These are phyloP conservation scores for Zaprionus camerounensis DNA, from an alignment of 1,140 invertebrate species.

Conservation along the genomic window DNA sequence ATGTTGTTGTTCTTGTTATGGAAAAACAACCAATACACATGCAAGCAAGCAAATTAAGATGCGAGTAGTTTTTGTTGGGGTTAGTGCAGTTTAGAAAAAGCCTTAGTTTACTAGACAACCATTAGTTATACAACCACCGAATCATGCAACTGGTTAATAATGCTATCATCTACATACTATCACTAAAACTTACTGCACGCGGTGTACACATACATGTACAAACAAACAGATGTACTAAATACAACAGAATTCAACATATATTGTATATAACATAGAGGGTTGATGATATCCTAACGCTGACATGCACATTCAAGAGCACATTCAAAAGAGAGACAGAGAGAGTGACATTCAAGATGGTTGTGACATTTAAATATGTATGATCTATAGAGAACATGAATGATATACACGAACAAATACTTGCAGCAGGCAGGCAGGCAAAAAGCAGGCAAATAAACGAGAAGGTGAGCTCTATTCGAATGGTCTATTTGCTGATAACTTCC, in stretches of 20 bases:
- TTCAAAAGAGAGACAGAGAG: slow-evolving; percentile 29
- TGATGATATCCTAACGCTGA: slow-evolving; percentile 48
- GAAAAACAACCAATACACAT: slow-evolving; percentile 79
- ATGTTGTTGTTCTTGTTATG: slow-evolving; percentile 34
- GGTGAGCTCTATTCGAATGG: slow-evolving; percentile 19
- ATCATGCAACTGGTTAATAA: slow-evolving; percentile 41
- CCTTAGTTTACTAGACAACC: slow-evolving; percentile 24
- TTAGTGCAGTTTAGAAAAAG: slow-evolving; percentile 56
- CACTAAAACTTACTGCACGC: slow-evolving; percentile 54
- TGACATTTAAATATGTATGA: slow-evolving; percentile 25
- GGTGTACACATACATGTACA: slow-evolving; percentile 37
- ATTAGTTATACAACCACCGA: slow-evolving; percentile 50
- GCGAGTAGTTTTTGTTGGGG: slow-evolving; percentile 21
- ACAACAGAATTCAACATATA: slow-evolving; percentile 72
- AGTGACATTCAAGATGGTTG: slow-evolving; percentile 53
- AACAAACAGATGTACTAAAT: slow-evolving; percentile 67
- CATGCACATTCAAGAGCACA: slow-evolving; percentile 61
- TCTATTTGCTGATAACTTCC: slow-evolving; percentile 38
- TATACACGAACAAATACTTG: slow-evolving; percentile 42
- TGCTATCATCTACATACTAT: slow-evolving; percentile 15
- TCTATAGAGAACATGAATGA: slow-evolving; percentile 48
- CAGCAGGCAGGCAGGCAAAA: slow-evolving; percentile 71
- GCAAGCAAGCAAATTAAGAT: slow-evolving; percentile 60
- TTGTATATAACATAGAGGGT: slow-evolving; percentile 26
- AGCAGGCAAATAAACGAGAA: slow-evolving; percentile 69